Evolutionary conservation across 2,797 vertebrate genomes (phyloP), one percentile per base, ranked within the genome.

Genomic region (Perodicticus potto): DNA sequence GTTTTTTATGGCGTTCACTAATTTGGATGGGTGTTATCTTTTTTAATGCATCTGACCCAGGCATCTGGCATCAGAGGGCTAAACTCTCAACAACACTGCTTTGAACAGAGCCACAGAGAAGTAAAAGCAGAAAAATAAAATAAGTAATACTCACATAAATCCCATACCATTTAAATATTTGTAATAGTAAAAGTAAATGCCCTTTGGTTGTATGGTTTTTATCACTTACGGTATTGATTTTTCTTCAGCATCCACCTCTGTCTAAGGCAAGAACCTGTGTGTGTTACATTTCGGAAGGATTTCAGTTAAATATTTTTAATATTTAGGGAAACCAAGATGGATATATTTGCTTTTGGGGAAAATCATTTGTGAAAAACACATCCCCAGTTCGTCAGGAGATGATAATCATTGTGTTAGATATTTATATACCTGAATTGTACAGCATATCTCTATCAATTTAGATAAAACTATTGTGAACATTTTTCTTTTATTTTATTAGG

Each of bases 121-220:
- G 40, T 23, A 61, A 94, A 96, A 61, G 27, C 27, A 87, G 69
- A 45, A 91, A 95, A 86, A 22, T 23, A 74, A 82, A 86, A 67
- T 3, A 76, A 91, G 29, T 34, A 40, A 91, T 67, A 20, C 49
- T 45, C 8, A 53, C 32, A 25, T 10, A 57, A 63, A 65, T 53
- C 2, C 27, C 57, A 13, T 20, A 83, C 59, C 43, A 13, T 86
- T 82, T 67, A 53, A 69, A 77, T 96, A 34, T 27, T 72, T 11
- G 3, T 7, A 61, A 3, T 16, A 29, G 37, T 72, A 27, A 87
- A 94, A 88, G 25, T 29, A 83, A 89, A 37, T 17, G 13, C 6
- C 5, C 3, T 83, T 83, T 69, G 37, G 14, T 17, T 82, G 19
- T 65, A 7, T 16, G 3, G 22, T 65, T 96, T 69, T n/a, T 40